A percentile compares a stretch with the other conserved stretches of the same genome.
phyloP scores from a whole-genome alignment of 2,113 vertebrate genomes.

The Cavia porcellus region DNA sequence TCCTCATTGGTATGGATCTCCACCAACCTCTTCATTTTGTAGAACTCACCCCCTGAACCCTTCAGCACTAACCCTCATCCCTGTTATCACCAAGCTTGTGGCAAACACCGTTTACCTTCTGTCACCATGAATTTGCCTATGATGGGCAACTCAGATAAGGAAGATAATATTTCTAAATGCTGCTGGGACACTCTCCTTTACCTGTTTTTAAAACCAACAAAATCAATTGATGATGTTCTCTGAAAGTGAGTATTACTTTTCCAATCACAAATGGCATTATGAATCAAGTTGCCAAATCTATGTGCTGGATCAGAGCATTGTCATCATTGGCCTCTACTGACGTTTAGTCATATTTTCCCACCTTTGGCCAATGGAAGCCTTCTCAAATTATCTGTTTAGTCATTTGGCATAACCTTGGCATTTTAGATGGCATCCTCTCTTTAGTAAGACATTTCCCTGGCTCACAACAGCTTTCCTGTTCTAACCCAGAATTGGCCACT shows the following conservation, averaged over 20 bases:
- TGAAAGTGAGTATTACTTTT: not conserved
- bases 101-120: not conserved
- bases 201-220: not conserved
- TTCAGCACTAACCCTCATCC: not conserved
- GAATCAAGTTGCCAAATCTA: not conserved
- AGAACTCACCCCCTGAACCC: not conserved
- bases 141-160: not conserved
- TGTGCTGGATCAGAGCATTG: not conserved
- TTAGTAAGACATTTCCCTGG: not conserved
- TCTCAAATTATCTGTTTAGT: not conserved
- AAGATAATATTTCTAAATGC: not conserved
- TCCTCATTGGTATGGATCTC: not conserved
- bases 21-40: not conserved
- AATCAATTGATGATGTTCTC: not conserved
- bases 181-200: not conserved
- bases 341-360: not conserved
- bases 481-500: not conserved
- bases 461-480: not conserved
- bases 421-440: not conserved
- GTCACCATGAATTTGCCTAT: not conserved
- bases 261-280: not conserved
- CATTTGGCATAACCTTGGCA: not conserved
- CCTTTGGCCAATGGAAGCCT: not conserved
- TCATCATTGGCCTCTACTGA: not conserved
- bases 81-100: no score